Evolutionary conservation across 1,140 invertebrate species (phyloP).

Genomic region (Caenorhabditis remanei): DNA sequence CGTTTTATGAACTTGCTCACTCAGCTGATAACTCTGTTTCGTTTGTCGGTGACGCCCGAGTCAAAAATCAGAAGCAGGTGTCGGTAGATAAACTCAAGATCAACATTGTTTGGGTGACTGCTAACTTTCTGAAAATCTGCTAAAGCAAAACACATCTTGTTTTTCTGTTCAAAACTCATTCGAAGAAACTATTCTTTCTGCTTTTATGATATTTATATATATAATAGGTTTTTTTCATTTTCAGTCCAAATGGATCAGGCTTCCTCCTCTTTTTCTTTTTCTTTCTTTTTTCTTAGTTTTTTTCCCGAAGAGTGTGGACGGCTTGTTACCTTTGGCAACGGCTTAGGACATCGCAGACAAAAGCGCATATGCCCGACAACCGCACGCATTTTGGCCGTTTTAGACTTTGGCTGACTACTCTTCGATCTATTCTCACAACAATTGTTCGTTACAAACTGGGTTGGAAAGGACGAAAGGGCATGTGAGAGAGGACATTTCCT

Average conservation of each 20-base stretch:
- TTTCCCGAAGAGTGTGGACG: neutral
- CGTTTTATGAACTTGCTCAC: conserved; percentile 13
- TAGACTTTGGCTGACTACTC: neutral
- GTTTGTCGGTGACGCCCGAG: neutral
- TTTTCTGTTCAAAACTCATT: no score
- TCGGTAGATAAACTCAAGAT: neutral
- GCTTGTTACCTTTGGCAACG: conserved; percentile 44
- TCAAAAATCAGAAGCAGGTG: neutral
- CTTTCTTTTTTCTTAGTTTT: neutral
- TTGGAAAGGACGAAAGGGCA: neutral
- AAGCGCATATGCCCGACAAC: neutral
- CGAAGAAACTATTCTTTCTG: no score
- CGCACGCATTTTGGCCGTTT: neutral
- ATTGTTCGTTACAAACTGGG: neutral
- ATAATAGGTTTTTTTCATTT: no score
- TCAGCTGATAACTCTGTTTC: conserved; percentile 18
- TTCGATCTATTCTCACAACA: neutral
- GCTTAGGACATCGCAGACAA: conserved; percentile 13
- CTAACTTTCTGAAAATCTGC: no score
- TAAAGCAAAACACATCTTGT: no score
- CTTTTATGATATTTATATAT: no score
- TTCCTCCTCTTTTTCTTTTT: neutral
- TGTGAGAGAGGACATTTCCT: neutral
- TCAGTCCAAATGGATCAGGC: neutral
- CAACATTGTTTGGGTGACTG: neutral